Conservation (phyloP, 2,888 invertebrate genomes). For the Aporophyla nigra region DNA sequence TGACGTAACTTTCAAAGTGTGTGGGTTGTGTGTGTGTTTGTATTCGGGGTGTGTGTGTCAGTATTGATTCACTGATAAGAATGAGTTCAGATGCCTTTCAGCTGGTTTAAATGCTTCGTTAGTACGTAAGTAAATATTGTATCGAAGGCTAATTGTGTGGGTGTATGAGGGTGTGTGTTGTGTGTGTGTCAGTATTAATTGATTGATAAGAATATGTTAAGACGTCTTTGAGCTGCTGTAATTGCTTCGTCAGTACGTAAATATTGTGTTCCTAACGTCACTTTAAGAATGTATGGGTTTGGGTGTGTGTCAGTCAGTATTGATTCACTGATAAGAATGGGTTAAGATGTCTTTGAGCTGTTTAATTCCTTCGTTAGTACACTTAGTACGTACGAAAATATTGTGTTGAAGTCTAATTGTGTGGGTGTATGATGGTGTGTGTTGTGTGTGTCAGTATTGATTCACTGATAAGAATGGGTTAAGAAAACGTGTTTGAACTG, state of each 20-base stretch:
- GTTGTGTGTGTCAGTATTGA: no score
- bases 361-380: no score
- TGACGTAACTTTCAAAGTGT: conserved; percentile 36
- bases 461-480: no score
- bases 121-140: background rate
- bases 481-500: no score
- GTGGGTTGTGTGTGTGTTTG: conserved; percentile 8
- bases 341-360: no score
- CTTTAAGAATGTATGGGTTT: background rate
- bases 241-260: background rate
- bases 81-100: conserved; percentile 1
- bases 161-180: background rate
- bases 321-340: background rate
- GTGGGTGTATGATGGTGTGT: no score
- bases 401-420: no score
- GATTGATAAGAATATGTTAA: background rate
- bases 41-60: background rate
- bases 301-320: background rate
- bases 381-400: no score
- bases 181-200: conserved; percentile 7
- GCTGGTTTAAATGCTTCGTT: conserved; percentile 16
- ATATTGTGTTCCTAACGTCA: background rate
- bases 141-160: background rate
- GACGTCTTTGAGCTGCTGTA: background rate
- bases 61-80: conserved; percentile 40